phyloP scores from a whole-genome alignment of 2,888 invertebrate genomes.

The Tachina lurida region DNA sequence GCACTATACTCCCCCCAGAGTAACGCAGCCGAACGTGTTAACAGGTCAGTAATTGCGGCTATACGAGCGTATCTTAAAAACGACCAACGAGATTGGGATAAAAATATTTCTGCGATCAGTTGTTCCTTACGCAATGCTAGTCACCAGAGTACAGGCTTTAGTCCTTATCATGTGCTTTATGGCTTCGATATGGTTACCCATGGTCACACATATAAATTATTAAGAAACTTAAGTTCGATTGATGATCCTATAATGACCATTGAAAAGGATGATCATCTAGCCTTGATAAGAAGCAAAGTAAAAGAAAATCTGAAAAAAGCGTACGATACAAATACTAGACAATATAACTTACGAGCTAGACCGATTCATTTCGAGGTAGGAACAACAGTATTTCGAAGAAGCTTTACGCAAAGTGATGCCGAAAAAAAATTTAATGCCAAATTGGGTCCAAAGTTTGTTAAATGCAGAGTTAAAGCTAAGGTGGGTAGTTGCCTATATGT shows the following conservation, averaged over 20 bases:
- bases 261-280: background rate
- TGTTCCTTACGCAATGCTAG: background rate
- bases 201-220: background rate
- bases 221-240: background rate
- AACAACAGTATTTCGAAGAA: background rate
- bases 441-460: background rate
- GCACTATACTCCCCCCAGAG: slow-evolving; percentile 1
- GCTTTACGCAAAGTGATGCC: background rate
- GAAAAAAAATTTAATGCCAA: background rate
- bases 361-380: background rate
- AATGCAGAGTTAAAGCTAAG: background rate
- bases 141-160: background rate
- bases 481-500: background rate
- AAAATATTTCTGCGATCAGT: background rate
- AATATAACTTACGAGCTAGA: background rate
- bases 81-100: background rate
- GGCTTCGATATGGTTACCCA: slow-evolving; percentile 3
- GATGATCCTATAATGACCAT: background rate
- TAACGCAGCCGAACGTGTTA: background rate
- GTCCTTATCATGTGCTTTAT: background rate
- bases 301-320: background rate
- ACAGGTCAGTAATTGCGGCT: background rate
- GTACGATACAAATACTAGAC: background rate
- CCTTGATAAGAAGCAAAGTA: background rate
- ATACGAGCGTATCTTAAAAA: background rate